A percentile compares a stretch with the other conserved stretches of the same genome.
Evolutionary conservation across 2,113 vertebrate species (phyloP).

Genomic region (Procavia capensis): DNA sequence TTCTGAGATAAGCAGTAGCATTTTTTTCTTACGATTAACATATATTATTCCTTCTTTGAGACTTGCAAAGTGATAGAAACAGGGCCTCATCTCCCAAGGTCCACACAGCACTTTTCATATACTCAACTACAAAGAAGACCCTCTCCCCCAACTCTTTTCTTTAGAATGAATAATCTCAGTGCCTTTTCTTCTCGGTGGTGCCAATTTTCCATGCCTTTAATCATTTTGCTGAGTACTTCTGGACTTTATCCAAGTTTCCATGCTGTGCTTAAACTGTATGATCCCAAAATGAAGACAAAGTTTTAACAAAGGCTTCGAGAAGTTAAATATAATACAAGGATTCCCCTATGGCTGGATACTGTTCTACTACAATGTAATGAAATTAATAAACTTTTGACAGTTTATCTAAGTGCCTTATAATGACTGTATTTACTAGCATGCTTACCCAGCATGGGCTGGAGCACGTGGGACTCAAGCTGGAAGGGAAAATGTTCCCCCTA

Average conservation of each 20-base stretch:
- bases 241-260: conserved; percentile 56
- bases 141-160: background rate
- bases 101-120: background rate
- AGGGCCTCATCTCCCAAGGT: background rate
- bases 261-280: background rate
- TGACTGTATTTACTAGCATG: conserved; percentile 25
- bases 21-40: background rate
- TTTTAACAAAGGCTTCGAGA: conserved; percentile 31
- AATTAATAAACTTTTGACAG: conserved; percentile 37
- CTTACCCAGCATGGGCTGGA: background rate
- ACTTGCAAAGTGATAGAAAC: background rate
- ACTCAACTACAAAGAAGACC: background rate
- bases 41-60: background rate
- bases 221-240: conserved; percentile 49
- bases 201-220: conserved; percentile 23
- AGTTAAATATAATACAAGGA: conserved; percentile 47
- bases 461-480: background rate
- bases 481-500: background rate
- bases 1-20: background rate
- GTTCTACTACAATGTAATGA: conserved; percentile 28
- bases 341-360: conserved; percentile 28
- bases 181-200: background rate
- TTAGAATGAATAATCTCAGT: background rate
- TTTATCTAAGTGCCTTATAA: conserved; percentile 35
- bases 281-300: conserved; percentile 32